Conservation (phyloP, 1,140 invertebrate genomes). For the Stenopsyche tienmushanensis region DNA sequence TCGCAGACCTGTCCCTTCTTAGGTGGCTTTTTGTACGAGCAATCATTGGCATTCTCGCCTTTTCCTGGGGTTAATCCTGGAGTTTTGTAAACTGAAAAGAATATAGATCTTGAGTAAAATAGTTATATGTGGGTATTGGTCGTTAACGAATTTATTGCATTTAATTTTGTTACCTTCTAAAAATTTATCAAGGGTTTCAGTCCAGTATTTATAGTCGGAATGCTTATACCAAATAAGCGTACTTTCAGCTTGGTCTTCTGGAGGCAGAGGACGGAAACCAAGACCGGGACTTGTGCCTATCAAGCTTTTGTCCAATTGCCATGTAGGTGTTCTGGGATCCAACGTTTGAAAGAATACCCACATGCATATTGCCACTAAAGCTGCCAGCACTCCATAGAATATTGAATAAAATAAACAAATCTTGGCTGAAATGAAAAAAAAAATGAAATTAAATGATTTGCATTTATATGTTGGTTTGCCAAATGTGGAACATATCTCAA, state of each 20-base stretch:
- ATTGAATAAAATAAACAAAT: slow-evolving; percentile 89
- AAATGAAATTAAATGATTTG: slow-evolving; percentile 21
- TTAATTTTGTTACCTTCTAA: slow-evolving; percentile 69
- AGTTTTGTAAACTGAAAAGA: slow-evolving; percentile 64
- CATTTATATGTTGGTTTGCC: too few species aligned
- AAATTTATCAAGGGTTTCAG: slow-evolving; percentile 69
- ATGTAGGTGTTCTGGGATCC: slow-evolving; percentile 82
- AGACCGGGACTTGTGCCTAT: slow-evolving; percentile 92
- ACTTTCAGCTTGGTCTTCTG: slow-evolving; percentile 79
- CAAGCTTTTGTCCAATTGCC: slow-evolving; percentile 76
- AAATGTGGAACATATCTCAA: too few species aligned
- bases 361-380: slow-evolving; percentile 86
- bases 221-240: slow-evolving; percentile 92
- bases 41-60: slow-evolving; percentile 67
- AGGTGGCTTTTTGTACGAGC: slow-evolving; percentile 62
- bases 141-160: too few species aligned
- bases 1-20: slow-evolving; percentile 69
- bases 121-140: too few species aligned
- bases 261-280: slow-evolving; percentile 88
- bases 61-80: slow-evolving; percentile 65
- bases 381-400: slow-evolving; percentile 84
- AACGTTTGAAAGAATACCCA: slow-evolving; percentile 90
- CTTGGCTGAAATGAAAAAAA: slow-evolving; percentile 67
- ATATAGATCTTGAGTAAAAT: slow-evolving; percentile 10
- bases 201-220: slow-evolving; percentile 78